These are phyloP conservation scores for Eupristina koningsbergeri DNA, from an alignment of 1,140 invertebrate genomes.

Conservation along the genomic window DNA sequence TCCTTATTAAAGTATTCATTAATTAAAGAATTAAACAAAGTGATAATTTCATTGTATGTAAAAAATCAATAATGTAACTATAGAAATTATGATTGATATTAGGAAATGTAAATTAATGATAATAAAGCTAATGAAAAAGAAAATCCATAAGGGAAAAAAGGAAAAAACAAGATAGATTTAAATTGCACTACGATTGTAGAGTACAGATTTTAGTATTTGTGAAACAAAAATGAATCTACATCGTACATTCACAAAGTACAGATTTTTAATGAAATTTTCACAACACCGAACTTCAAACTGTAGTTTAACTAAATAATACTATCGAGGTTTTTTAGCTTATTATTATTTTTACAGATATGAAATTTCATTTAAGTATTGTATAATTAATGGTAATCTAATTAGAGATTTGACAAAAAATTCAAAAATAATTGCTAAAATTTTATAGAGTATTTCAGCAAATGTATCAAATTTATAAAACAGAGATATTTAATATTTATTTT, in stretches of 20 bases:
- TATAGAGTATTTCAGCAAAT: no score
- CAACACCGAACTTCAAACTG: neutral
- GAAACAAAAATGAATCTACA: neutral
- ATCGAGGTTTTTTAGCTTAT: neutral
- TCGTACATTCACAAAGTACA: neutral
- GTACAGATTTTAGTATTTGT: neutral
- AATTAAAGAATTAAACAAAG: conserved; percentile 14
- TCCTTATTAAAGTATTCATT: no score
- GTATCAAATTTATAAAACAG: no score
- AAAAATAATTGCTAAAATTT: no score
- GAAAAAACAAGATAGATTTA: neutral
- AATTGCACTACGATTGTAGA: neutral
- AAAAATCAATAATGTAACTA: conserved; percentile 11
- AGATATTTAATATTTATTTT: no score
- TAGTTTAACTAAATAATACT: neutral
- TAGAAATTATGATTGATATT: conserved; percentile 19
- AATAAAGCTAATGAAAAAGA: neutral
- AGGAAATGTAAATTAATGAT: neutral
- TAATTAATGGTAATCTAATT: no score
- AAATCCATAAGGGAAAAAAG: neutral
- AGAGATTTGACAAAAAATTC: no score
- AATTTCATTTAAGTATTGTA: no score
- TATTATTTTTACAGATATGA: neutral
- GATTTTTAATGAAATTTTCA: conserved; percentile 15
- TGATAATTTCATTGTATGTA: conserved; percentile 17